A percentile compares a stretch with the other conserved stretches of the same genome.
Evolutionary conservation across 2,113 vertebrate genomes (phyloP).

Genomic region (Passerina amoena): DNA sequence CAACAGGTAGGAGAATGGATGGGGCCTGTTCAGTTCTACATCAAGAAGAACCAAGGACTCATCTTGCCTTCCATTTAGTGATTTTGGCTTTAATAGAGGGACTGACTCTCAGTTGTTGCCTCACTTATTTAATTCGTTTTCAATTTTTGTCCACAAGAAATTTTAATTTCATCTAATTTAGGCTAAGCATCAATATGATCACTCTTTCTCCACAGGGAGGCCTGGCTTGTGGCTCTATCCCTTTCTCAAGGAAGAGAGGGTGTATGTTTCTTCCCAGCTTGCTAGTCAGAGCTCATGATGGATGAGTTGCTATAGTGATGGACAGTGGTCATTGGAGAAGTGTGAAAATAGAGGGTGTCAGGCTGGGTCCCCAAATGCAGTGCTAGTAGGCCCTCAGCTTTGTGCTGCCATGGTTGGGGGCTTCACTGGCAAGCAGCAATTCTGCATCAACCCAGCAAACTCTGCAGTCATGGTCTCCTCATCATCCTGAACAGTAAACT

Average conservation of each 20-base stretch:
- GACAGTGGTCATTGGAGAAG: not conserved
- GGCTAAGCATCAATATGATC: not conserved
- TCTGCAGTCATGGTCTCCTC: not conserved
- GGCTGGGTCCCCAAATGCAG: not conserved
- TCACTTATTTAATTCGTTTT: not conserved
- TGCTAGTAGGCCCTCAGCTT: not conserved
- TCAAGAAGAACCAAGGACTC: not conserved
- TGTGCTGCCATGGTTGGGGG: accelerated
- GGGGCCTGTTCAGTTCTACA: not conserved
- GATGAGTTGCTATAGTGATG: not conserved
- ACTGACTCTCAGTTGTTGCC: not conserved
- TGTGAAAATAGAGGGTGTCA: not conserved
- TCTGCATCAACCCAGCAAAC: not conserved
- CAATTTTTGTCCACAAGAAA: not conserved
- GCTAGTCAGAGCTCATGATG: not conserved
- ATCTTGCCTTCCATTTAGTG: not conserved
- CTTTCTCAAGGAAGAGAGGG: not conserved
- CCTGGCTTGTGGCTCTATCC: not conserved
- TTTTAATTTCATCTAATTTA: not conserved
- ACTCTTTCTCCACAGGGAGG: not conserved
- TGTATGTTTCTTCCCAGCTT: not conserved
- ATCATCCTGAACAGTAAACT: not conserved
- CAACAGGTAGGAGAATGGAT: not conserved
- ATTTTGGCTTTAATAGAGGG: not conserved
- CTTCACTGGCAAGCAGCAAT: not conserved